phyloP scores from a whole-genome alignment of 2,888 invertebrate species.

The Athalia cordata region DNA sequence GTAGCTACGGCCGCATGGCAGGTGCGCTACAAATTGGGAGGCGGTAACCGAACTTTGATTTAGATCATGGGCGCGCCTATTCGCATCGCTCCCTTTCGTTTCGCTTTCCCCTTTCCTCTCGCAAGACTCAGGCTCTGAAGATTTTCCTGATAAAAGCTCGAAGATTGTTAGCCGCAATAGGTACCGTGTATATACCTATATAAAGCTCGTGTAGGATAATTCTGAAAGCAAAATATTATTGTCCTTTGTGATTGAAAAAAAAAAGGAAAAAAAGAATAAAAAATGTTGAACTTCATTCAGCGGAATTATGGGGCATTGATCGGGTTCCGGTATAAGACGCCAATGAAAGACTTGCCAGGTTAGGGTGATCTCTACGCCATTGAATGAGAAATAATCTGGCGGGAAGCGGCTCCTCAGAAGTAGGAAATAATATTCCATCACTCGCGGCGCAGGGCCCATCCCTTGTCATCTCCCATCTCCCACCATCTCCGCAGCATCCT shows the following conservation, averaged over 20 bases:
- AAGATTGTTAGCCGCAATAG: too few relatives aligned
- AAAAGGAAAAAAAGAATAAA: too few relatives aligned
- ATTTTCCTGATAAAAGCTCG: too few relatives aligned
- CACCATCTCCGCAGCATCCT: constrained; percentile 46
- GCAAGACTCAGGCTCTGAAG: too few relatives aligned
- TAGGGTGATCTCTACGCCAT: constrained; percentile 52
- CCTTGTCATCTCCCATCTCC: constrained; percentile 51
- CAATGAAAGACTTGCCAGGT: neutral
- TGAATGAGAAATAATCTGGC: constrained; percentile 58
- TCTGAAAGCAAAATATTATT: too few relatives aligned
- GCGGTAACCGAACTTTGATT: constrained; percentile 32
- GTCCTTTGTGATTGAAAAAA: too few relatives aligned
- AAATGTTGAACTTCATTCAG: too few relatives aligned
- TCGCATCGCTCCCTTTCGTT: constrained; percentile 14
- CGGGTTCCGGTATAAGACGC: neutral
- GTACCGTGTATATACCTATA: too few relatives aligned
- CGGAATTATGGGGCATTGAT: too few relatives aligned
- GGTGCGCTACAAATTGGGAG: constrained; percentile 40
- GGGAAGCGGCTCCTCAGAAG: constrained; percentile 60
- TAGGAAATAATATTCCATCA: constrained; percentile 56
- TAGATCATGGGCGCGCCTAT: constrained; percentile 19
- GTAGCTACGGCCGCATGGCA: constrained; percentile 21
- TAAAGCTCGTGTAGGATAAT: too few relatives aligned
- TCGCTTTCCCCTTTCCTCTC: neutral
- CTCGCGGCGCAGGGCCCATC: constrained; percentile 46